phyloP scores from a whole-genome alignment of 2,888 invertebrate species.

The Epirrita christyi region DNA sequence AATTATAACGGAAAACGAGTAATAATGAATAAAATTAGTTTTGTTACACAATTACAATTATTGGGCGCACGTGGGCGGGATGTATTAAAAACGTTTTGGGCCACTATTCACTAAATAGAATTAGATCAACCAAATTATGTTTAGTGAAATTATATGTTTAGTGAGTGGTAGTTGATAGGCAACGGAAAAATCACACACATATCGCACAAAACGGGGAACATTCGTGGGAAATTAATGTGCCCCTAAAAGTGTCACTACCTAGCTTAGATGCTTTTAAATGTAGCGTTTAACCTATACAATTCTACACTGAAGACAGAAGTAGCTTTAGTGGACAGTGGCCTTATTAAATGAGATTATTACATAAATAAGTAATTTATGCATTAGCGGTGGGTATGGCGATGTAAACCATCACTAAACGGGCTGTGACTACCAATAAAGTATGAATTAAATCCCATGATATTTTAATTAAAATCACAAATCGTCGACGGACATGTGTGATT shows the following conservation, averaged over 20 bases:
- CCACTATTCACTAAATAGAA: slow-evolving; percentile 1
- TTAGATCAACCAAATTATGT: not conserved
- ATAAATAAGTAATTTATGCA: slow-evolving; percentile 32
- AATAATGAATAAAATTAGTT: slow-evolving; percentile 39
- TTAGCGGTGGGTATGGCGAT: slow-evolving; percentile 18
- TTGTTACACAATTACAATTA: slow-evolving; percentile 27
- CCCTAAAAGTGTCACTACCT: not conserved
- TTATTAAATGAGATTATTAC: slow-evolving; percentile 13
- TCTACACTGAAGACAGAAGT: not conserved
- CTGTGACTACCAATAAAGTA: slow-evolving; percentile 25
- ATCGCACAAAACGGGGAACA: not conserved
- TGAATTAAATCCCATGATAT: slow-evolving; percentile 21
- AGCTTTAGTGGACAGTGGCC: not conserved
- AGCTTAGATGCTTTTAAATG: too few relatives aligned
- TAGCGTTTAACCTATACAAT: too few relatives aligned
- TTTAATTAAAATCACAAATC: slow-evolving; percentile 11
- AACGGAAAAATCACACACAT: not conserved
- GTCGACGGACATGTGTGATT: not conserved
- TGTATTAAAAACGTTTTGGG: slow-evolving; percentile 9
- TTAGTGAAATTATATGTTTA: too few relatives aligned
- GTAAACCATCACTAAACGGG: slow-evolving; percentile 21
- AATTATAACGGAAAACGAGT: slow-evolving; percentile 38
- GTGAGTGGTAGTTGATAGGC: too few relatives aligned
- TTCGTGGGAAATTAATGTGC: not conserved
- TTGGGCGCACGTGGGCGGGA: slow-evolving; percentile 30